Base-by-base conservation (phyloP, 2,888 invertebrate species). In the Patella ulyssiponensis region DNA sequence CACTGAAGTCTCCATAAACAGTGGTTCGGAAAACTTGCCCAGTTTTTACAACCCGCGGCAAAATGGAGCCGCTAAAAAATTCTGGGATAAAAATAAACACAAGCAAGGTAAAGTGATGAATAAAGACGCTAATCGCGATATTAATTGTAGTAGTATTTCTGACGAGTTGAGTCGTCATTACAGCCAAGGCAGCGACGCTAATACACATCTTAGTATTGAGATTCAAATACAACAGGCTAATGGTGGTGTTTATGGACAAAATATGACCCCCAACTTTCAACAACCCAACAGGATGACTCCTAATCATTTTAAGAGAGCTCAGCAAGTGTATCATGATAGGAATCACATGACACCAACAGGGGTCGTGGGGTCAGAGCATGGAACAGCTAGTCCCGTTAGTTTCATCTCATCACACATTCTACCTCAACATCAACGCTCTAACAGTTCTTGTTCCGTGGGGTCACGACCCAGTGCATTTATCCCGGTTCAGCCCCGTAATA, bases 21-120 rank as follows among this genome's bases (percentile, higher is more conserved):
- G 79, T 44, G 73, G 54, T 27, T 80, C 80, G 23, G 84, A 84
- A 15, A 81, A 82, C 77, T 80, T 78, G 74, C 84, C 87, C 81
- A 94, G 96, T 88, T 98, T 97, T 91, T 97, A 97, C 90, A 97
- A 98, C 91, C 96, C 97, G 0, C 96, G 96, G 91, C 98, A 98
- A 92, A 97, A 96, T 91, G 97, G 96, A 58, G 96, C 97, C 0
- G 98, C 98, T 0, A 94, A 96, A 82, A 96, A 96, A 89, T 98
- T 97, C 91, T 98, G 98, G 92, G 96, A 96, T 86, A 96, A 96
- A 81, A 86, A 89, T 76, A 85, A 87, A 15, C 88, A 89, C 77
- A 85, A 85, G 64, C 87, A 89, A 79, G 86, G 86, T 51, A 88
- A 89, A 76, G 79, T 89, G 44, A 84, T 90, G 75, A 88, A 86